Evolutionary conservation across 2,888 invertebrate genomes (phyloP).

Genomic region (Athalia rosae): DNA sequence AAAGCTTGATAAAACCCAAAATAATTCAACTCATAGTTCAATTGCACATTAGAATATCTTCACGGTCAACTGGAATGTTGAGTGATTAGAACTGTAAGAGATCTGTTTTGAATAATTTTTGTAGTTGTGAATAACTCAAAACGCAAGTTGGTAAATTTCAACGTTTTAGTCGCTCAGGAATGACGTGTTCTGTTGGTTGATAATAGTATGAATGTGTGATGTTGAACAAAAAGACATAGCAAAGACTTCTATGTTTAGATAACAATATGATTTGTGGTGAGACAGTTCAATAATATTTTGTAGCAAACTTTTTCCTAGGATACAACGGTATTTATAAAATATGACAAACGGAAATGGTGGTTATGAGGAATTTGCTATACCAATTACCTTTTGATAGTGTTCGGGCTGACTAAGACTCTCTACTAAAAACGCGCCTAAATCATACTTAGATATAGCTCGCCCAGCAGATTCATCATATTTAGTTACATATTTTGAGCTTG

Average conservation of each 20-base stretch:
- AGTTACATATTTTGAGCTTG: conserved; percentile 78
- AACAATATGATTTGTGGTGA: background rate
- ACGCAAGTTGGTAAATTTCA: too few relatives aligned
- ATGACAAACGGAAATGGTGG: conserved; percentile 24
- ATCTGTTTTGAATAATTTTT: background rate
- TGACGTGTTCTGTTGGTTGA: too few relatives aligned
- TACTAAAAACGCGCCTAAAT: conserved; percentile 85
- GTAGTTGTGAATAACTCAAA: too few relatives aligned
- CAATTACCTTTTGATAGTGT: conserved; percentile 81
- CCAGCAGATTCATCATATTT: conserved; percentile 81
- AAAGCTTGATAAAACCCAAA: background rate
- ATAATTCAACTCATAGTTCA: background rate
- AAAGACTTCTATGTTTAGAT: background rate
- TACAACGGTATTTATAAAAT: conserved; percentile 11
- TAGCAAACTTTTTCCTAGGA: background rate
- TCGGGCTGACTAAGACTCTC: conserved; percentile 82
- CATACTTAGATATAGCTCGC: conserved; percentile 83
- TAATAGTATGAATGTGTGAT: background rate
- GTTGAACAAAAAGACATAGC: background rate
- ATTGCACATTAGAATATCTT: background rate
- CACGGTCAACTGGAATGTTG: conserved; percentile 5
- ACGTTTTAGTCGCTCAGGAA: too few relatives aligned
- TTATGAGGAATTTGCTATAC: conserved; percentile 75
- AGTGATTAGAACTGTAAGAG: background rate
- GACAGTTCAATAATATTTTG: background rate